phyloP scores from a whole-genome alignment of 2,113 vertebrate species.

The Accipiter virgatus region DNA sequence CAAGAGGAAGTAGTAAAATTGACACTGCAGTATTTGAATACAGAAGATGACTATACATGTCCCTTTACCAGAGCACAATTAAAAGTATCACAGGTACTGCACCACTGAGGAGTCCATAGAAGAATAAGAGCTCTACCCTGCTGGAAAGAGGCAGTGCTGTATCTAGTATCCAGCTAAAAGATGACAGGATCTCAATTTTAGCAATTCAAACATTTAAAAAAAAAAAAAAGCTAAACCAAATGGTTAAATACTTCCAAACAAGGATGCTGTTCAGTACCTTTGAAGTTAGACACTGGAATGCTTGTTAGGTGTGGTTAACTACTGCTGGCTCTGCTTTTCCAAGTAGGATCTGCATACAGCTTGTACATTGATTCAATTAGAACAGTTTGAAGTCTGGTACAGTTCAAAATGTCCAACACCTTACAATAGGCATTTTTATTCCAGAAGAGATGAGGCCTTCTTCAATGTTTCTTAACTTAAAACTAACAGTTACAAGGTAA shows the following conservation, averaged over 20 bases:
- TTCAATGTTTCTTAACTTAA: not conserved
- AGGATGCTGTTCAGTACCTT: constrained; percentile 27
- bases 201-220: not conserved
- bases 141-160: not conserved
- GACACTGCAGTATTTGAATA: not conserved
- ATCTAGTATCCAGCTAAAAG: not conserved
- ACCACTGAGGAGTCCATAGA: not conserved
- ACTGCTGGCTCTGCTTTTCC: not conserved
- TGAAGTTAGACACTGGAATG: constrained; percentile 40
- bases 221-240: not conserved
- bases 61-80: not conserved
- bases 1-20: not conserved
- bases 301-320: constrained; percentile 1
- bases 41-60: not conserved
- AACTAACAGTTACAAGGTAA: not conserved
- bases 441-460: not conserved
- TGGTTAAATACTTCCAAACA: constrained; percentile 6
- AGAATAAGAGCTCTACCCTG: not conserved
- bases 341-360: not conserved
- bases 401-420: not conserved
- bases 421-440: not conserved
- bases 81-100: not conserved
- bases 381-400: not conserved
- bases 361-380: not conserved
- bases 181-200: not conserved